Percentiles rank a stretch among this genome's conserved stretches.
Evolutionary conservation across 2,888 invertebrate genomes (phyloP).

Genomic region (Tetranychus truncatus): DNA sequence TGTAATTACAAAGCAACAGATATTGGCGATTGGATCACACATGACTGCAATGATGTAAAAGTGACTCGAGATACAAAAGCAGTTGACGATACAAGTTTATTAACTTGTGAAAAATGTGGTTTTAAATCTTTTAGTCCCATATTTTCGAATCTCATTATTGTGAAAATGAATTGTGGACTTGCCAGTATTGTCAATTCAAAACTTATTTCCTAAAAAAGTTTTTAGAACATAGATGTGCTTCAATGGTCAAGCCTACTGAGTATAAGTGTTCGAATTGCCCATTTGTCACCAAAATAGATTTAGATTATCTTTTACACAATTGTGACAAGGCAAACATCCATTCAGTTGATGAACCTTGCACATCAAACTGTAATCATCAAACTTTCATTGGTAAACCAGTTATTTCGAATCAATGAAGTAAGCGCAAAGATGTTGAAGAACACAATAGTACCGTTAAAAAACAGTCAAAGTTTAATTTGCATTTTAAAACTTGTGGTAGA

Average conservation of each 20-base stretch:
- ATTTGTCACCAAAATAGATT: too few relatives aligned
- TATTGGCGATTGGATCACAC: too few relatives aligned
- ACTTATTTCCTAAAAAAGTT: not conserved
- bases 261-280: not conserved
- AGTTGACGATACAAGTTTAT: too few relatives aligned
- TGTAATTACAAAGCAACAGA: too few relatives aligned
- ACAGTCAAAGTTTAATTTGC: not conserved
- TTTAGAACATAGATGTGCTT: not conserved
- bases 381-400: not conserved
- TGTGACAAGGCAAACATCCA: not conserved
- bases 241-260: not conserved
- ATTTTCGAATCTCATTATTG: not conserved
- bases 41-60: too few relatives aligned
- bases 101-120: too few relatives aligned
- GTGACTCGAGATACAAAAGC: fast-evolving
- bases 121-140: not conserved
- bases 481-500: not conserved
- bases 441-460: too few relatives aligned
- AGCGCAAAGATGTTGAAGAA: not conserved
- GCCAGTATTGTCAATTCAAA: not conserved
- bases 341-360: not conserved
- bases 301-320: not conserved
- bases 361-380: not conserved
- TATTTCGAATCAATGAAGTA: not conserved
- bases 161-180: not conserved